A percentile compares a stretch with the other conserved stretches of the same genome.
Conservation (phyloP, 2,113 vertebrate species). For the Tupaia tana region DNA sequence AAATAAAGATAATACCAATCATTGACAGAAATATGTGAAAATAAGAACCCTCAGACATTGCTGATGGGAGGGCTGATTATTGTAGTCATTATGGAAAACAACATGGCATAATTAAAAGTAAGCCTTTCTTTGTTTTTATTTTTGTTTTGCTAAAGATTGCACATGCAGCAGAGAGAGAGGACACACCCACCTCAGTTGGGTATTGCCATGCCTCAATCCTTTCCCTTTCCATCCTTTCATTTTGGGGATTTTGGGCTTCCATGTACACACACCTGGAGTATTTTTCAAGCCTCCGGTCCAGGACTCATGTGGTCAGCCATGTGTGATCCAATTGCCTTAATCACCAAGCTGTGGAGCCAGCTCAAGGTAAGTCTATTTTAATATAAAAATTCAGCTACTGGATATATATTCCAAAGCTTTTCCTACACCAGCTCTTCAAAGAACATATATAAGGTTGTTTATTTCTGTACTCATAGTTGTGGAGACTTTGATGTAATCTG, state of each 20-base stretch:
- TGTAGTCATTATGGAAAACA: neutral
- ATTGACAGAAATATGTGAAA: conserved; percentile 17
- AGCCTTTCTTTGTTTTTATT: neutral
- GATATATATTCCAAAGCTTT: neutral
- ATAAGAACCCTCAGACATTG: neutral
- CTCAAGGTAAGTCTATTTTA: conserved; percentile 1
- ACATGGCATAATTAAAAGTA: neutral
- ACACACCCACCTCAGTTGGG: no score
- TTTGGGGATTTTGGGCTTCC: no score
- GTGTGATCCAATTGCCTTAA: no score
- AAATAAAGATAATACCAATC: neutral
- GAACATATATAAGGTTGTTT: neutral
- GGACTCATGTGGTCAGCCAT: no score
- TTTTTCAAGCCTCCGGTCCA: no score
- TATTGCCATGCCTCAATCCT: no score
- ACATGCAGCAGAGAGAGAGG: no score
- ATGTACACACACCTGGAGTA: no score
- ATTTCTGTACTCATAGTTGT: neutral
- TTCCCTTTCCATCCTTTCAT: no score
- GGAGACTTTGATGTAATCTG: neutral
- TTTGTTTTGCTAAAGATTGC: no score
- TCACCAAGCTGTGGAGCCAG: no score
- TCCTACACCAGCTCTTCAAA: neutral
- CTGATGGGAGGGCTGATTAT: neutral
- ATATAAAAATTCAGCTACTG: neutral